Conservation (phyloP, 2,797 vertebrate species). For the Acrossocheilus fasciatus region DNA sequence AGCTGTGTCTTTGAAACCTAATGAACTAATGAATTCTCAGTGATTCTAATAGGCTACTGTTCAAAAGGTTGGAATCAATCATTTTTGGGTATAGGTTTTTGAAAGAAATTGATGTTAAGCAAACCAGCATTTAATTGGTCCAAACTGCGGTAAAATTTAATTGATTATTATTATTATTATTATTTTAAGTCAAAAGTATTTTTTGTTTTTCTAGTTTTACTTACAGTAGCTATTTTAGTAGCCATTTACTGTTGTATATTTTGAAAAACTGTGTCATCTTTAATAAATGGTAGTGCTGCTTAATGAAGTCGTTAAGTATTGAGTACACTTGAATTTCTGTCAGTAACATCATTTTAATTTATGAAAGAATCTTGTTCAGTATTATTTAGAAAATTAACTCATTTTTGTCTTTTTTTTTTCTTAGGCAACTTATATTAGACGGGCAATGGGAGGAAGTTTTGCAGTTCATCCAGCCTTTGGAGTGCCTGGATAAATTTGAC, state of each 20-base stretch:
- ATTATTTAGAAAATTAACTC: background rate
- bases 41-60: background rate
- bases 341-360: background rate
- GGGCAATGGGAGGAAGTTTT: slow-evolving; percentile 98
- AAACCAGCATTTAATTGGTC: too few relatives aligned
- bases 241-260: background rate
- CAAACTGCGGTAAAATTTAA: too few relatives aligned
- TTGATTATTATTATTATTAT: too few relatives aligned
- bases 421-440: slow-evolving; percentile 92
- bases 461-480: slow-evolving; percentile 97
- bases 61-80: background rate
- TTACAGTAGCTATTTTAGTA: background rate
- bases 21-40: background rate
- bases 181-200: too few relatives aligned
- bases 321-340: background rate
- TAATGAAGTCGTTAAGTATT: background rate
- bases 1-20: background rate
- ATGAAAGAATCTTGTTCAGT: background rate
- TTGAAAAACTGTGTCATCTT: background rate
- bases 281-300: background rate
- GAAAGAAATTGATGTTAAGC: background rate
- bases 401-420: background rate
- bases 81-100: background rate
- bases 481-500: slow-evolving; percentile 97
- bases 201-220: background rate